Percentiles rank a stretch among this genome's conserved stretches.
These are phyloP conservation scores for Erpetoichthys calabaricus DNA, from an alignment of 2,797 vertebrate species.

Conservation along the genomic window DNA sequence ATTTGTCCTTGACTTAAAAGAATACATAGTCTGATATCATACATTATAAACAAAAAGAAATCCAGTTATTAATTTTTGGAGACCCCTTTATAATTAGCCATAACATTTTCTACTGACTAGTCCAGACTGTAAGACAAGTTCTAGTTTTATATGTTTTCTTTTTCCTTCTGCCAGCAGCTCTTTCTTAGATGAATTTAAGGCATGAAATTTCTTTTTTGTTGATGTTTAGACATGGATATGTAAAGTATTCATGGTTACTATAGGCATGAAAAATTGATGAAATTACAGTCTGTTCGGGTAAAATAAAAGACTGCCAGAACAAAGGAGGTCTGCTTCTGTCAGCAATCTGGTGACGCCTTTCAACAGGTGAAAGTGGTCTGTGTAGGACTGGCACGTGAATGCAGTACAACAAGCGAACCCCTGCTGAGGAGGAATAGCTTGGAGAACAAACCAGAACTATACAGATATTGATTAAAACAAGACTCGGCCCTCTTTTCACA, in stretches of 20 bases:
- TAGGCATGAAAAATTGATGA: constrained; percentile 76
- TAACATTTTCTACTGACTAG: constrained; percentile 10
- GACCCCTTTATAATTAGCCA: not conserved
- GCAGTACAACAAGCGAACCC: constrained; percentile 40
- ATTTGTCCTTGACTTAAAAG: too few relatives aligned
- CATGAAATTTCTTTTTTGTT: constrained; percentile 71
- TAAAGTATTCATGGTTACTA: constrained; percentile 58
- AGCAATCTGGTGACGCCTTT: constrained; percentile 46
- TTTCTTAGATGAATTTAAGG: constrained; percentile 37
- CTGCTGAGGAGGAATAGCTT: constrained; percentile 44
- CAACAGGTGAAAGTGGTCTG: constrained; percentile 56
- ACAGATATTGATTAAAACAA: constrained; percentile 44
- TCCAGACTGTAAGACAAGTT: constrained; percentile 12
- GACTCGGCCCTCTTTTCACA: constrained; percentile 19
- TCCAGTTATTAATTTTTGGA: not conserved
- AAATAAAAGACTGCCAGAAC: constrained; percentile 43
- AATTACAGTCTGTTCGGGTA: constrained; percentile 71
- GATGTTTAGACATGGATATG: constrained; percentile 62
- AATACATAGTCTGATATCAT: not conserved
- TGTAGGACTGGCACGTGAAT: constrained; percentile 37
- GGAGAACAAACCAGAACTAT: constrained; percentile 41
- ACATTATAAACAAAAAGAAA: not conserved
- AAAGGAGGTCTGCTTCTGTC: constrained; percentile 49
- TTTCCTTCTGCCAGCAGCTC: constrained; percentile 18
- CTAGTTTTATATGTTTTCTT: constrained; percentile 16